These are phyloP conservation scores for Archips crataeganus DNA, from an alignment of 2,888 invertebrate genomes.

Conservation along the genomic window DNA sequence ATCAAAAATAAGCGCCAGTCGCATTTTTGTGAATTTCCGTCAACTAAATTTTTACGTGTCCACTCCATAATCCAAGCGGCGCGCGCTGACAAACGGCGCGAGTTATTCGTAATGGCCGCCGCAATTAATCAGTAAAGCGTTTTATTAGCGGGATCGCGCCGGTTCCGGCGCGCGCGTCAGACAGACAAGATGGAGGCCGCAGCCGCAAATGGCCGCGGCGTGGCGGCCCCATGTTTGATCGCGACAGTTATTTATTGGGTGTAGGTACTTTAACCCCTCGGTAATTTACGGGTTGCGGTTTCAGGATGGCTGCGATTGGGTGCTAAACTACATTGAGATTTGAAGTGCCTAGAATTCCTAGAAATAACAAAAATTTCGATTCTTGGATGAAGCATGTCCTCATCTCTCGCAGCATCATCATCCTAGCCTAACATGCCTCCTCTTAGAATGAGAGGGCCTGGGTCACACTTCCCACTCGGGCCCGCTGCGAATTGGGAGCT, in stretches of 20 bases:
- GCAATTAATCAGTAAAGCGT: constrained; percentile 78
- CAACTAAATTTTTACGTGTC: neutral
- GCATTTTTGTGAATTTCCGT: neutral
- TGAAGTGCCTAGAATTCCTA: too few species aligned
- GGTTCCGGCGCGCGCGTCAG: constrained; percentile 72
- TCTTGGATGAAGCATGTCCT: too few species aligned
- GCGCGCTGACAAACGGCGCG: constrained; percentile 37
- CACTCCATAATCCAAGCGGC: neutral
- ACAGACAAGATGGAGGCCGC: constrained; percentile 53
- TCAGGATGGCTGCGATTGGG: neutral
- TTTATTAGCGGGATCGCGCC: constrained; percentile 70
- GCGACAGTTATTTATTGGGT: constrained; percentile 31
- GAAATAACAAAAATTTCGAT: too few species aligned
- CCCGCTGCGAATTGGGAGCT: too few species aligned
- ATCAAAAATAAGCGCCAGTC: neutral
- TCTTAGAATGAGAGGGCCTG: too few species aligned
- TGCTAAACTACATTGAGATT: neutral
- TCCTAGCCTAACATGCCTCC: too few species aligned
- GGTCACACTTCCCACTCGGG: too few species aligned
- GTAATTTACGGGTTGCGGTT: constrained; percentile 5
- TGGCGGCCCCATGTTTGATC: constrained; percentile 58
- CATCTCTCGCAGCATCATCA: too few species aligned
- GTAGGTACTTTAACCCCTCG: constrained; percentile 14
- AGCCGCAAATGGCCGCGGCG: constrained; percentile 66
- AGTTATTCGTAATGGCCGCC: constrained; percentile 55